phyloP scores from a whole-genome alignment of 1,140 invertebrate genomes.

The Drosophila sproati region DNA sequence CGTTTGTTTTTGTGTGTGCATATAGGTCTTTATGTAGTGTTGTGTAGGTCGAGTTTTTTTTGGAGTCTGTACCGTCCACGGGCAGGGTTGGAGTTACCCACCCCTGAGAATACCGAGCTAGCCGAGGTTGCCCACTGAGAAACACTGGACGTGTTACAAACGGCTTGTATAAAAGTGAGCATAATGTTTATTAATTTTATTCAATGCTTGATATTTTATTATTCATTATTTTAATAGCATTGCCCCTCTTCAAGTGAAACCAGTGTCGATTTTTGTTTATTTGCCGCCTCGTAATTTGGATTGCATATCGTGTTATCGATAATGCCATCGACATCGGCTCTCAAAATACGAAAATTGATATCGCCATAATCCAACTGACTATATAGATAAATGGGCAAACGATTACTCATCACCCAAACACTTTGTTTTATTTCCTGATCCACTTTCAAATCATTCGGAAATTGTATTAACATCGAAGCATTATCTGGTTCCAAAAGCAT shows the following conservation, averaged over 20 bases:
- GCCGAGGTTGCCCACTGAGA: no score
- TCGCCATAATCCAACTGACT: conserved; percentile 87
- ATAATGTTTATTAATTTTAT: background rate
- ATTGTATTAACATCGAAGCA: conserved; percentile 86
- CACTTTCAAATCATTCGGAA: conserved; percentile 92
- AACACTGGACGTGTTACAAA: no score
- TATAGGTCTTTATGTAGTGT: no score
- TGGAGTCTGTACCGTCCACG: no score
- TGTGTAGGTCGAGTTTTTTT: no score
- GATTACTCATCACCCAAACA: conserved; percentile 91
- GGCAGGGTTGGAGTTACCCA: no score
- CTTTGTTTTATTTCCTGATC: conserved; percentile 89
- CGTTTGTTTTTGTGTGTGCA: no score
- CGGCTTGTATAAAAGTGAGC: no score
- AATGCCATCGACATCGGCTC: conserved; percentile 87
- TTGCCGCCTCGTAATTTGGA: conserved; percentile 75
- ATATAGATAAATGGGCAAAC: conserved; percentile 90
- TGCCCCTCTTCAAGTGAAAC: conserved; percentile 64
- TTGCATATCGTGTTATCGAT: conserved; percentile 89
- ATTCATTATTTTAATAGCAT: conserved; percentile 55
- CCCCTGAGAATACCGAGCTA: no score
- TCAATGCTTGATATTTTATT: background rate
- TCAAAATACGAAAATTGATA: conserved; percentile 90
- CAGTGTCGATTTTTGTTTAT: conserved; percentile 36
- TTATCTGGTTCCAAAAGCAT: conserved; percentile 86